phyloP scores from a whole-genome alignment of 2,113 vertebrate genomes.

The Gobiocypris rarus region DNA sequence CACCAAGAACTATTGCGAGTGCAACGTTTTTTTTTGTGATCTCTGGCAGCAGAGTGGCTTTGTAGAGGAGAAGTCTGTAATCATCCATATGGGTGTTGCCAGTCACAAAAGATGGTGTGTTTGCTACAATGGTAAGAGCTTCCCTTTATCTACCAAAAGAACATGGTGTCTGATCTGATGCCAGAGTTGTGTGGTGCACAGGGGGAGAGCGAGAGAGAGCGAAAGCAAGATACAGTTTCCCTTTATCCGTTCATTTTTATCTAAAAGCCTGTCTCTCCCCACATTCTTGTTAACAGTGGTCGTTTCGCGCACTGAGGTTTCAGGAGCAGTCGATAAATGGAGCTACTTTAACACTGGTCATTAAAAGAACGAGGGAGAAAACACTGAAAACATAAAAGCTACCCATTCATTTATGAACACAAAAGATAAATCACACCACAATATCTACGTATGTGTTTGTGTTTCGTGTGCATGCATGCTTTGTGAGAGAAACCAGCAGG shows the following conservation, averaged over 20 bases:
- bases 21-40: constrained; percentile 1
- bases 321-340: constrained; percentile 45
- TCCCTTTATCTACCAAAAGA: constrained; percentile 22
- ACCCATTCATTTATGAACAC: constrained; percentile 40
- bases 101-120: constrained; percentile 28
- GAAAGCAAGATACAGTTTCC: constrained; percentile 18
- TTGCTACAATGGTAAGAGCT: constrained; percentile 17
- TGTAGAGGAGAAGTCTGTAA: constrained; percentile 18
- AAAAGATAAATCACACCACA: constrained; percentile 40
- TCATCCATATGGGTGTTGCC: constrained; percentile 36
- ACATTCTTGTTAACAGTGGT: constrained; percentile 28
- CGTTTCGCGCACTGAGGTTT: constrained; percentile 3
- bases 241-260: constrained; percentile 49
- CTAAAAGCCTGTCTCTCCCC: constrained; percentile 31
- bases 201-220: constrained; percentile 17
- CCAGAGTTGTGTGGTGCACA: background rate
- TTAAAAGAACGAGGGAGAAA: constrained; percentile 45
- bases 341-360: constrained; percentile 30
- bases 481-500: constrained; percentile 10
- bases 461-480: constrained; percentile 21
- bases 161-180: constrained; percentile 34
- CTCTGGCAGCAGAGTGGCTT: constrained; percentile 25
- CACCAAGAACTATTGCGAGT: background rate
- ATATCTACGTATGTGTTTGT: background rate
- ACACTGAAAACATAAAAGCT: constrained; percentile 41